Conservation (phyloP, 2,888 invertebrate genomes). For the Lycophotia porphyrea region DNA sequence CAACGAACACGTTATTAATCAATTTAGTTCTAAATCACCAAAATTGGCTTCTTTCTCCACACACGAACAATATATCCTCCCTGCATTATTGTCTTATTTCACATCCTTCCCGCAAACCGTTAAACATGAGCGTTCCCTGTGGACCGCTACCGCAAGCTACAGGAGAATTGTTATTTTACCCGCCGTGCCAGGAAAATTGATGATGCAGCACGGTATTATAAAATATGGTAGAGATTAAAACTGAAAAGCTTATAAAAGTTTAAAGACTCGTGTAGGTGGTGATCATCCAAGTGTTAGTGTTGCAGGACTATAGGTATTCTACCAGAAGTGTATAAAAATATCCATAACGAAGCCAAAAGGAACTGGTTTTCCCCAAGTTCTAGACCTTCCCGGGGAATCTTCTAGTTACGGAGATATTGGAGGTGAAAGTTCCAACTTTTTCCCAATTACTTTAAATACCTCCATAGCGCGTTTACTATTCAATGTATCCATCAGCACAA, state of each 20-base stretch:
- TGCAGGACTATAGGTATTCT: background rate
- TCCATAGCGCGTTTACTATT: background rate
- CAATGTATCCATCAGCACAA: background rate
- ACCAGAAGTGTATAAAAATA: background rate
- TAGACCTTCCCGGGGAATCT: no score
- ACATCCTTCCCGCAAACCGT: conserved; percentile 26
- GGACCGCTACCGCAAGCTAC: conserved; percentile 38
- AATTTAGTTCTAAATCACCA: background rate
- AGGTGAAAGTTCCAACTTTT: no score
- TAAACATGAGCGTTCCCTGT: conserved; percentile 45
- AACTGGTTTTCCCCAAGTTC: no score
- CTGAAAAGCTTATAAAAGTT: conserved; percentile 12
- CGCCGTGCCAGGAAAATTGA: conserved; percentile 50
- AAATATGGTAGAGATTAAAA: conserved; percentile 30
- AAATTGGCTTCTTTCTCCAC: background rate
- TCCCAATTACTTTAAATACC: background rate
- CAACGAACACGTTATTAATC: background rate
- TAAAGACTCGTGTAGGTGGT: background rate
- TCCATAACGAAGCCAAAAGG: no score
- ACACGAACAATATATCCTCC: conserved; percentile 33
- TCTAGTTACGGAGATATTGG: no score
- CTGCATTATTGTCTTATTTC: conserved; percentile 32
- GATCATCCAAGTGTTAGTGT: background rate
- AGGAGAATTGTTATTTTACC: conserved; percentile 45
- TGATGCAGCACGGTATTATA: conserved; percentile 44